Evolutionary conservation across 1,140 invertebrate genomes (phyloP).

Genomic region (Procambarus virginalis): DNA sequence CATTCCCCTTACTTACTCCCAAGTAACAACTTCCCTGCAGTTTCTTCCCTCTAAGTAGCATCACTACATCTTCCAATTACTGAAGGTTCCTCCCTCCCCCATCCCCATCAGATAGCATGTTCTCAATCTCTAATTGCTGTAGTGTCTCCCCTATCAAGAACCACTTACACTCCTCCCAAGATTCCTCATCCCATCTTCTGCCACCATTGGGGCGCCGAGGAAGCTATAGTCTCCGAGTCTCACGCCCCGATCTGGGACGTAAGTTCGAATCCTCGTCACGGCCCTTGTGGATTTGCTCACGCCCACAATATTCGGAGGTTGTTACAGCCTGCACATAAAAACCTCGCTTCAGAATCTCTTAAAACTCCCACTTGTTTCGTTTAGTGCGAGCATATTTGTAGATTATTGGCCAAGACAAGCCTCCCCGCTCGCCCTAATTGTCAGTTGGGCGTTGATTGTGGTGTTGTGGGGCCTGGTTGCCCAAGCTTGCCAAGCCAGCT

Average conservation of each 20-base stretch:
- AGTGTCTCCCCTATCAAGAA: neutral
- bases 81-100: too few relatives aligned
- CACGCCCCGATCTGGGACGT: too few relatives aligned
- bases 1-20: too few relatives aligned
- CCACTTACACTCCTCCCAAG: neutral
- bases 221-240: too few relatives aligned
- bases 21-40: too few relatives aligned
- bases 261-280: too few relatives aligned
- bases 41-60: too few relatives aligned
- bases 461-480: constrained; percentile 12
- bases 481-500: neutral
- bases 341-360: constrained; percentile 56
- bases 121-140: too few relatives aligned
- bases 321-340: constrained; percentile 55
- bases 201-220: too few relatives aligned
- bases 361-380: constrained; percentile 63
- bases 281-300: too few relatives aligned
- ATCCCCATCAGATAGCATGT: too few relatives aligned
- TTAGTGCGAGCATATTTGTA: constrained; percentile 63
- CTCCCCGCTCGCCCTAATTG: constrained; percentile 48
- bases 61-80: too few relatives aligned
- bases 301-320: constrained; percentile 26
- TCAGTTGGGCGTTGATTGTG: constrained; percentile 26
- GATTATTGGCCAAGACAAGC: constrained; percentile 56
- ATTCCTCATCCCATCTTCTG: neutral